Evolutionary conservation across 1,140 invertebrate genomes (phyloP), one percentile per base, ranked within the genome.

Genomic region (Temnothorax nylanderi): DNA sequence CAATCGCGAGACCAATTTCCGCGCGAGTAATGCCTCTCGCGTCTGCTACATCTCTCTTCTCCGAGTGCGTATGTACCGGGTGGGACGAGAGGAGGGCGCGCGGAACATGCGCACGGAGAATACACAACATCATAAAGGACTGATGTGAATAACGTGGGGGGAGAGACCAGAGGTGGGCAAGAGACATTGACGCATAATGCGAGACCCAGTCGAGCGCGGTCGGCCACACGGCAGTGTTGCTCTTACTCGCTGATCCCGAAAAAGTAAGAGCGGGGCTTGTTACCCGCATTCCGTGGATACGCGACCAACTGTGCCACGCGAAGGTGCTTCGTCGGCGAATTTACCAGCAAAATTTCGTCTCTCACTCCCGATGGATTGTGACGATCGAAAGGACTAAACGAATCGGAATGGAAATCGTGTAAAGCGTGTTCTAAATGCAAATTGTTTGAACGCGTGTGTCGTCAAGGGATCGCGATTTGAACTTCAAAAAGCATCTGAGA

Each of bases 41-140:
- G 54, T 32, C 21, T 16, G 34, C 21, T 26, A 6, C 10, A 77
- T 47, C 21, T 26, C 26, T 71, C 51, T 8, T 37, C 4, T 80
- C 62, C 3, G n/a, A 21, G 26, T 60, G 41, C 21, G 4, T 49
- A 60, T 74, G 44, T 41, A 62, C 13, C 69, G 69, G 18, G 21
- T 74, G 80, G 26, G 16, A 34, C 21, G 41, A 74, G 49, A 84
- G 41, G 32, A 74, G 54, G 32, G 56, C 62, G 56, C 62, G 47
- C 13, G 47, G 21, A 44, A 72, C 75, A 88, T 89, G 87, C 88
- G 88, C 88, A 81, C 44, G 81, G 44, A 88, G 37, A 1, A 74
- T 54, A 78, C 37, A 11, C 44, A 85, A 65, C 71, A 76, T 56
- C 69, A 54, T 58, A 51, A 47, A 47, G 47, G 47, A 47, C 47